Evolutionary conservation across 2,888 invertebrate species (phyloP).

Genomic region (Sesia apiformis): DNA sequence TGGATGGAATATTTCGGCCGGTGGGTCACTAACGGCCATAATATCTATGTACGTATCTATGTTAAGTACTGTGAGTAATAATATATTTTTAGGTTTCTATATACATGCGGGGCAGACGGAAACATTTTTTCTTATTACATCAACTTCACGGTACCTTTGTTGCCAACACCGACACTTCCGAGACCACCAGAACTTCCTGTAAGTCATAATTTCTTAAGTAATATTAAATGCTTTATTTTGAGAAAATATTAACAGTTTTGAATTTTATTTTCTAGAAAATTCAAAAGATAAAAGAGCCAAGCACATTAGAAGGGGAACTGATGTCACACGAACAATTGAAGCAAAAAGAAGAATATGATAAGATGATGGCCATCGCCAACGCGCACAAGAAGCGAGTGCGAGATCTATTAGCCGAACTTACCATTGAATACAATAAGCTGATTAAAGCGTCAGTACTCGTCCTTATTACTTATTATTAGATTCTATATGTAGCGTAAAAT

Average conservation of each 20-base stretch:
- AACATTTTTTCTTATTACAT: constrained; percentile 83
- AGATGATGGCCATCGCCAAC: constrained; percentile 76
- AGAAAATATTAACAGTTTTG: not conserved
- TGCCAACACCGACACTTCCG: constrained; percentile 18
- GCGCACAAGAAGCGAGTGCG: constrained; percentile 77
- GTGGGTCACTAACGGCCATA: too few species aligned
- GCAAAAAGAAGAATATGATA: constrained; percentile 78
- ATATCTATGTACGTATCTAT: too few species aligned
- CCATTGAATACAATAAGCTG: constrained; percentile 74
- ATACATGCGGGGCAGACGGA: constrained; percentile 82
- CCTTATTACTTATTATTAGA: not conserved
- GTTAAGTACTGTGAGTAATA: not conserved
- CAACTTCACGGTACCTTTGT: constrained; percentile 49
- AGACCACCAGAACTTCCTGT: constrained; percentile 23
- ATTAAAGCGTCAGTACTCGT: constrained; percentile 57
- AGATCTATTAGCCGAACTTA: constrained; percentile 67
- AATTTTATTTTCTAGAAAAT: constrained; percentile 22
- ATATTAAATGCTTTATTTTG: not conserved
- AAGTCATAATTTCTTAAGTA: constrained; percentile 13
- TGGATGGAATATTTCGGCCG: too few species aligned
- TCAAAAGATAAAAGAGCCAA: constrained; percentile 36
- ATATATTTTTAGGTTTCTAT: constrained; percentile 45
- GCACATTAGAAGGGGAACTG: constrained; percentile 51
- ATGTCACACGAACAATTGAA: constrained; percentile 80
- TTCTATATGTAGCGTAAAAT: too few species aligned